Evolutionary conservation across 1,140 invertebrate genomes (phyloP).

Genomic region (Trichomalopsis sarcophagae): DNA sequence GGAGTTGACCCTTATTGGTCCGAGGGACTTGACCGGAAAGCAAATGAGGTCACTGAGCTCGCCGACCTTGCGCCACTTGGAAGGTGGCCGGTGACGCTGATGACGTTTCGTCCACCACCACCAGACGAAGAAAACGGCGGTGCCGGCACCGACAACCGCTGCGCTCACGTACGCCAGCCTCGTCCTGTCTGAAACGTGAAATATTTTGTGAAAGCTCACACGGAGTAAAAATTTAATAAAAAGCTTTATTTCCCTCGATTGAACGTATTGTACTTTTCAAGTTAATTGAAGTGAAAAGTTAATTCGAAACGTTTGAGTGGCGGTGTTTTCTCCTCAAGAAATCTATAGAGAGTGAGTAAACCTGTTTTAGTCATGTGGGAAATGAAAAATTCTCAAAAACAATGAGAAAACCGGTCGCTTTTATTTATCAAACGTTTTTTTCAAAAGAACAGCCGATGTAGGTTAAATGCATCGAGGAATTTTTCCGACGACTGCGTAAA

Average conservation of each 20-base stretch:
- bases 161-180: constrained; percentile 66
- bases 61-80: constrained; percentile 73
- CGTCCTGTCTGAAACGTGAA: constrained; percentile 58
- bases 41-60: constrained; percentile 72
- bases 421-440: too few species aligned
- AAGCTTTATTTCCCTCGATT: background rate
- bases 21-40: constrained; percentile 77
- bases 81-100: constrained; percentile 60
- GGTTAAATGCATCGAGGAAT: too few species aligned
- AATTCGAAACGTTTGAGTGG: too few species aligned
- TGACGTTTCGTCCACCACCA: constrained; percentile 65
- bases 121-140: constrained; percentile 66
- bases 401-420: too few species aligned
- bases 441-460: too few species aligned
- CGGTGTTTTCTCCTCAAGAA: too few species aligned
- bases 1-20: constrained; percentile 62
- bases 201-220: background rate
- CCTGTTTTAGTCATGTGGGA: too few species aligned
- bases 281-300: too few species aligned
- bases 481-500: too few species aligned
- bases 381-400: too few species aligned
- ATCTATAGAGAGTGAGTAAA: too few species aligned
- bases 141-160: constrained; percentile 65
- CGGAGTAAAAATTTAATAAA: background rate
- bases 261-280: too few species aligned